Conservation (phyloP, 1,140 invertebrate species). For the Nymphalis io region DNA sequence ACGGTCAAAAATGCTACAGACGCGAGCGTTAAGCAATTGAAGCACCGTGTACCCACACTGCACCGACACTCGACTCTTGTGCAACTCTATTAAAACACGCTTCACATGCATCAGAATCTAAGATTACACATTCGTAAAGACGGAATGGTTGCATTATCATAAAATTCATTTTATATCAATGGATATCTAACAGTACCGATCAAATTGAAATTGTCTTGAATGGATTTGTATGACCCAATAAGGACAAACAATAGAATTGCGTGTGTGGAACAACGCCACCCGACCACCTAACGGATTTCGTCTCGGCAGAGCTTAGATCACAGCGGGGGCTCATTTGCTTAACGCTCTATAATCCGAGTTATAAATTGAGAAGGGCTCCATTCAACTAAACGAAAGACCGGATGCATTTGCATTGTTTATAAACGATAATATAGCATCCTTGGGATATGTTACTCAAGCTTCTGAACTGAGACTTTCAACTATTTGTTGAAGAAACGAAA, state of each 20-base stretch:
- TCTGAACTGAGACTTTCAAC: slow-evolving; percentile 2
- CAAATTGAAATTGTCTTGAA: slow-evolving; percentile 39
- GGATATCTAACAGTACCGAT: slow-evolving; percentile 29
- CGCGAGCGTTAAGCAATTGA: slow-evolving; percentile 2
- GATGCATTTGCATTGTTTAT: slow-evolving; percentile 28
- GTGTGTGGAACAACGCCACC: slow-evolving; percentile 54
- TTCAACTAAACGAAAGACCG: slow-evolving; percentile 8
- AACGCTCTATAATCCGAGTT: slow-evolving; percentile 31
- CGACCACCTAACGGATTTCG: slow-evolving; percentile 52
- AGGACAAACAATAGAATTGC: slow-evolving; percentile 61
- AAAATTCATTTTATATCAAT: slow-evolving; percentile 59
- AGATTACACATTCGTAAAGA: slow-evolving; percentile 28
- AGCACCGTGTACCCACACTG: slow-evolving; percentile 45
- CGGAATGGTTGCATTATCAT: slow-evolving; percentile 57
- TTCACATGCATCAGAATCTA: slow-evolving; percentile 26
- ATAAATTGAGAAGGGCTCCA: slow-evolving; percentile 31
- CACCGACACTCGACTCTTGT: slow-evolving; percentile 35
- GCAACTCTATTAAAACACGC: slow-evolving; percentile 31
- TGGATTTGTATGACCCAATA: slow-evolving; percentile 48
- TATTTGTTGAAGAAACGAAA: slow-evolving; percentile 19
- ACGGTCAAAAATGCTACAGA: slow-evolving; percentile 1
- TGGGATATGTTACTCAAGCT: slow-evolving; percentile 16
- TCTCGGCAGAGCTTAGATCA: slow-evolving; percentile 32
- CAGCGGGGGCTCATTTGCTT: slow-evolving; percentile 41
- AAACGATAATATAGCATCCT: slow-evolving; percentile 28